These are phyloP conservation scores for Polypterus bichir DNA, from an alignment of 2,113 vertebrate genomes.

Conservation along the genomic window DNA sequence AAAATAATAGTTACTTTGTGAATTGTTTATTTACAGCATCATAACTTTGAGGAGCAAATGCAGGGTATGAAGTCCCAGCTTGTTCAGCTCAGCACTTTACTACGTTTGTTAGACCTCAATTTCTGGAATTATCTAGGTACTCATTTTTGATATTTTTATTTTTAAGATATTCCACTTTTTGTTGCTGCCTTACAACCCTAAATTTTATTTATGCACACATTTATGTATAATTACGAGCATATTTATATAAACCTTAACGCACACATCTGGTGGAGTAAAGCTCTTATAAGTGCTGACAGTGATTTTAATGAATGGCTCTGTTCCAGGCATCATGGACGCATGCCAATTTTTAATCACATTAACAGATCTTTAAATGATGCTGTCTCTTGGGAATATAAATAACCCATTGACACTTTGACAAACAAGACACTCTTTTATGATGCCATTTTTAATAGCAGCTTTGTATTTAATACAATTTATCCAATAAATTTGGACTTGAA, in stretches of 20 bases:
- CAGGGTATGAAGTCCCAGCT: conserved; percentile 96
- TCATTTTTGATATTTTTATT: conserved; percentile 26
- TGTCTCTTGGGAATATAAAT: too few species aligned
- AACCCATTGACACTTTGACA: too few species aligned
- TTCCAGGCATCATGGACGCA: too few species aligned
- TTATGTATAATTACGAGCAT: not conserved
- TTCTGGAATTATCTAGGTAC: conserved; percentile 96
- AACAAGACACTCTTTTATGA: too few species aligned
- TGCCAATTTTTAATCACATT: too few species aligned
- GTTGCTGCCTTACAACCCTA: not conserved
- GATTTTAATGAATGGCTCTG: too few species aligned
- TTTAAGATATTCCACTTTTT: conserved; percentile 10
- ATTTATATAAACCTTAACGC: not conserved
- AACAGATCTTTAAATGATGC: too few species aligned
- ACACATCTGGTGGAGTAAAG: too few species aligned
- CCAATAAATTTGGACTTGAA: too few species aligned
- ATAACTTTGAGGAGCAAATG: conserved; percentile 99
- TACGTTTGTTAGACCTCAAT: conserved; percentile 76
- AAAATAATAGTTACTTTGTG: not conserved
- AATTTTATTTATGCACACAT: not conserved
- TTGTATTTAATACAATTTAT: too few species aligned
- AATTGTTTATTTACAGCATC: conserved; percentile 54
- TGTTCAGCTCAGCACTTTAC: conserved; percentile 82
- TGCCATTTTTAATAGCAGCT: too few species aligned
- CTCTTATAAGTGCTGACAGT: too few species aligned